Conservation (phyloP, 1,140 invertebrate species). For the Sycophila sp. region DNA sequence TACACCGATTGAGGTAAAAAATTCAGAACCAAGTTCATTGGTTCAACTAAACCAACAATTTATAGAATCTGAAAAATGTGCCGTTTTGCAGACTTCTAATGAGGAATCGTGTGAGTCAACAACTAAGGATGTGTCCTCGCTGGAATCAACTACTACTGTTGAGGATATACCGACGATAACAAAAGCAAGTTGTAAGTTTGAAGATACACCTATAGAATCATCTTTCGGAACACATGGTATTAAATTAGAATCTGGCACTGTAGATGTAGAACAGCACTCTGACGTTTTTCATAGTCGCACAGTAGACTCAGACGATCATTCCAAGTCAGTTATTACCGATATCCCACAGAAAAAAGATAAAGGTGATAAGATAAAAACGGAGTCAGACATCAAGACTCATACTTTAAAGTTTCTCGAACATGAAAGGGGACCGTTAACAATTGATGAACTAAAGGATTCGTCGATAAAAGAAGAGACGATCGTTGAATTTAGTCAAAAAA, state of each 20-base stretch:
- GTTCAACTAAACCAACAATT: constrained; percentile 42
- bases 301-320: constrained; percentile 52
- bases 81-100: constrained; percentile 49
- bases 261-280: constrained; percentile 63
- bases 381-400: not conserved
- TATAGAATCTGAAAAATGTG: constrained; percentile 52
- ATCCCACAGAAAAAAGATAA: constrained; percentile 22
- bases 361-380: no score
- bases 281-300: constrained; percentile 53
- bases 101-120: constrained; percentile 37
- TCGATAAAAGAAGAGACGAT: no score
- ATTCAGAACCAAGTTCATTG: not conserved
- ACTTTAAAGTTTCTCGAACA: constrained; percentile 25
- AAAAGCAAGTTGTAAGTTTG: constrained; percentile 62
- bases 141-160: constrained; percentile 32
- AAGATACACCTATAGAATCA: constrained; percentile 54
- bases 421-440: constrained; percentile 31
- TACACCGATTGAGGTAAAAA: constrained; percentile 50
- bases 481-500: no score
- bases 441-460: no score
- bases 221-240: constrained; percentile 51
- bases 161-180: constrained; percentile 46
- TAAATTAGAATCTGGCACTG: constrained; percentile 60
- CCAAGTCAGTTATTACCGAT: constrained; percentile 27
- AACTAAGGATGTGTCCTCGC: constrained; percentile 38